Percentiles rank a stretch among this genome's conserved stretches.
phyloP scores from a whole-genome alignment of 2,888 invertebrate genomes.

The Drosophila flavopinicola region DNA sequence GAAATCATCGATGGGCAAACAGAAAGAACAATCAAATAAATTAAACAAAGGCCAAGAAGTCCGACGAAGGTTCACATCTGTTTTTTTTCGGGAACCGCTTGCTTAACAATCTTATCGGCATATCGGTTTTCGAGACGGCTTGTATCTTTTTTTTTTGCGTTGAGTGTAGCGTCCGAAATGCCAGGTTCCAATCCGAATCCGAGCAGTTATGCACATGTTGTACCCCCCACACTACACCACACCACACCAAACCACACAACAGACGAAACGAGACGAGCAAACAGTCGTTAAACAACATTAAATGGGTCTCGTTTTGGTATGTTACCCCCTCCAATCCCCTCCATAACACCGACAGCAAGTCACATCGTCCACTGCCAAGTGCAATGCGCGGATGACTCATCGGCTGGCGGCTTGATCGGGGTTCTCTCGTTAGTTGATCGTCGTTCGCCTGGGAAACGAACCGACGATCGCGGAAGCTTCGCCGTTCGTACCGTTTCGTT shows the following conservation, averaged over 20 bases:
- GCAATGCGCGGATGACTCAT: conserved; percentile 46
- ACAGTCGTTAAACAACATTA: conserved; percentile 78
- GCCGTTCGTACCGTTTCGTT: conserved; percentile 46
- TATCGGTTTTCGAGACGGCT: conserved; percentile 61
- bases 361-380: conserved; percentile 27
- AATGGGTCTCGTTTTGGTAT: conserved; percentile 69
- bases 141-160: conserved; percentile 67
- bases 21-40: conserved; percentile 77
- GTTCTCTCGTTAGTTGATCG: conserved; percentile 7
- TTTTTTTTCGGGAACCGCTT: conserved; percentile 43
- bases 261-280: conserved; percentile 40
- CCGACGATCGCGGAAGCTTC: conserved; percentile 69
- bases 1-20: conserved; percentile 63
- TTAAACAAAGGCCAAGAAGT: conserved; percentile 72
- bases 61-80: conserved; percentile 65
- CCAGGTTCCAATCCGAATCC: conserved; percentile 40
- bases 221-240: conserved; percentile 28
- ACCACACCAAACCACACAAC: not conserved
- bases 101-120: conserved; percentile 69
- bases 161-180: conserved; percentile 60
- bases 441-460: conserved; percentile 41
- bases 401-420: conserved; percentile 16
- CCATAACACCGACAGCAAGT: not conserved
- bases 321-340: not conserved
- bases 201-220: conserved; percentile 76